Base-by-base conservation (phyloP, 2,797 vertebrate species). In the Phaenicophaeus curvirostris region DNA sequence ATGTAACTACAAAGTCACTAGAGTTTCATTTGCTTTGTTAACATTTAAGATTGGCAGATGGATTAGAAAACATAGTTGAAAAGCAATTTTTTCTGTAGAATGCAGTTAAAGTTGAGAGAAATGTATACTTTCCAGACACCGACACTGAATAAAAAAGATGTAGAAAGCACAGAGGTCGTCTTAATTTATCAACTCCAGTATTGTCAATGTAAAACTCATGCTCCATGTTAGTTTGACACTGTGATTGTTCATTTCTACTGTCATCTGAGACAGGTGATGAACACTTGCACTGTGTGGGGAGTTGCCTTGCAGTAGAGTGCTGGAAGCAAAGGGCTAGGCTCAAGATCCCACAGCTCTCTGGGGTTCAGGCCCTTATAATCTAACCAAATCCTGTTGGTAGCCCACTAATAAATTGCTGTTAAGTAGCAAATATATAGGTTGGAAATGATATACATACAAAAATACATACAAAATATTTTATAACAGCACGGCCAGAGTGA, bases 1-100 rank as follows among this genome's bases (percentile, higher is more conserved):
- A 81, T 24, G 58, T 23, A 86, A 75, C 21, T 53, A 48, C 24
- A 67, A 84, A 96, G 74, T 94, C 79, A 53, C 41, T 71, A 68
- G 9, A 66, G 31, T 51, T 92, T 89, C 28, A 28, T 87, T 94
- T 95, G 62, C 46, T 88, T 37, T 95, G 33, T n/a, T 89, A 88
- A 65, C 12, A n/a, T 58, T 61, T 68, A 80, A 74, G 30, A 59
- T 13, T 31, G 37, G 24, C 35, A 69, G 31, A 3, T 66, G 57
- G 13, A 59, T 62, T 61, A 42, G 25, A 21, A 66, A 84, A 89
- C 59, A 62, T 55, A 11, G 12, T 19, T 19, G 14, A 75, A 74
- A 96, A 77, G 11, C 14, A 58, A 39, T 37, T 53, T 69, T 93
- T 93, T 72, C 46, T 71, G 15, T 31, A 88, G 48, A 23, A 28